Base-by-base conservation (phyloP, 2,113 vertebrate species). In the Mobula hypostoma region DNA sequence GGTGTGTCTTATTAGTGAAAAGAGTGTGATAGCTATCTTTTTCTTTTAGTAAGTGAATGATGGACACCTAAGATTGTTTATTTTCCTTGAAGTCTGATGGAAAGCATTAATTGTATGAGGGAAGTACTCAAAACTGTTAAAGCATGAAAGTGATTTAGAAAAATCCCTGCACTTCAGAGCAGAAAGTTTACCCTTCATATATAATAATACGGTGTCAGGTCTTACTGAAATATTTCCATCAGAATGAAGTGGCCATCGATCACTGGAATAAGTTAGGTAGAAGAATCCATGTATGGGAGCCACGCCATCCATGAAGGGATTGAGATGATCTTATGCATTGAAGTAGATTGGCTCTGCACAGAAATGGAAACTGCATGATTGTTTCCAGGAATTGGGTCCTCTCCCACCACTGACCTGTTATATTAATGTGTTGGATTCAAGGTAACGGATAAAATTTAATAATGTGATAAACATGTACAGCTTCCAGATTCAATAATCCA, bases 101-200 rank as follows among this genome's bases (percentile, higher is more conserved):
- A 93, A 74, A 76, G 48, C 91, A 74, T 76, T 93, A 93, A 93
- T 93, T 93, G 72, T 76, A 93, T 12, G 63, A 74, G 90, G 11
- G 21, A 93, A 93, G 91, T 76, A 74, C 68, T 93, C 24, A 74
- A 93, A 93, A 93, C 32, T 74, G 70, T 74, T 93, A 27, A 48
- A 93, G 27, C 68, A 56, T 76, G 68, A 93, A 93, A 93, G 91
- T 93, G 36, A 40, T 21, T 93, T 93, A 15, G 70, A 93, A 12
- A 93, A n/a, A 74, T 93, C 74, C 90, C 70, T 74, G 70, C 21
- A 76, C 40, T 48, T 56, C 36, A 48, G 19, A 74, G 70, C 48
- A 17, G 21, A 40, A 93, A 74, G 11, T 29, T 72, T 48, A 29
- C 7, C 70, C 21, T 14, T 74, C 40, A 27, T 93, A 48, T 56